A percentile compares a stretch with the other conserved stretches of the same genome.
phyloP scores from a whole-genome alignment of 2,797 vertebrate species.

The Sebastes steindachneri region DNA sequence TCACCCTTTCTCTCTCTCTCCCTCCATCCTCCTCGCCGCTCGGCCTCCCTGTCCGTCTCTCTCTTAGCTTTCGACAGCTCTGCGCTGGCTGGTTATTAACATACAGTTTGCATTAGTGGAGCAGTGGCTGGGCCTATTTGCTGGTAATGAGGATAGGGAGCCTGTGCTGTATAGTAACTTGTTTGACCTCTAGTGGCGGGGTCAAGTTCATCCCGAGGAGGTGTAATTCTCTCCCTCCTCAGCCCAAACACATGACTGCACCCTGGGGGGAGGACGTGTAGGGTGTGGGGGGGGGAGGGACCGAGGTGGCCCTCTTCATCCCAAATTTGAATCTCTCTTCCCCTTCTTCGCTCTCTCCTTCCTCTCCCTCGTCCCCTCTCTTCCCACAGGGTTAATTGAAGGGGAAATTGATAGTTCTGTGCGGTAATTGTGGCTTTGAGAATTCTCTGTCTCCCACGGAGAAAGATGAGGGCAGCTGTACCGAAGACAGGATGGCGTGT shows the following conservation, averaged over 20 bases:
- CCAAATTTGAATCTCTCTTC: constrained; percentile 70
- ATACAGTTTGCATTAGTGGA: constrained; percentile 53
- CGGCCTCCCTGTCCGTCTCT: constrained; percentile 29
- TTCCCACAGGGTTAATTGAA: constrained; percentile 82
- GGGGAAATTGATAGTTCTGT: constrained; percentile 83
- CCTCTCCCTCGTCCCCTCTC: constrained; percentile 45
- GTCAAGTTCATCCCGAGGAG: constrained; percentile 72
- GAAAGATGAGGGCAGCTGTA: constrained; percentile 63
- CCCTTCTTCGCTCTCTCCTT: constrained; percentile 26
- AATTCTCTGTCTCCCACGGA: constrained; percentile 71
- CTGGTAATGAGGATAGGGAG: constrained; percentile 63
- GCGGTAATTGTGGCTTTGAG: constrained; percentile 81
- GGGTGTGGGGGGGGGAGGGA: not conserved
- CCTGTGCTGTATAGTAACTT: constrained; percentile 55
- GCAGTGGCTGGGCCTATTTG: constrained; percentile 44
- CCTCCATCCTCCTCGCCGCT: constrained; percentile 14
- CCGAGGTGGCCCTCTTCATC: constrained; percentile 52
- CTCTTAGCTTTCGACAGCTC: constrained; percentile 43
- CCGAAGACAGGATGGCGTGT: constrained; percentile 38
- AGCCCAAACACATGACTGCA: constrained; percentile 53
- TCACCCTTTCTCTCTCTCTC: constrained; percentile 11
- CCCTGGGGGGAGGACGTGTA: not conserved
- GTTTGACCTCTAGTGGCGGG: constrained; percentile 64
- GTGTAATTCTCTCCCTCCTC: constrained; percentile 53
- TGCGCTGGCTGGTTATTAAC: constrained; percentile 55